Conservation (phyloP, 2,797 vertebrate genomes). For the Loris lydekkerianus region DNA sequence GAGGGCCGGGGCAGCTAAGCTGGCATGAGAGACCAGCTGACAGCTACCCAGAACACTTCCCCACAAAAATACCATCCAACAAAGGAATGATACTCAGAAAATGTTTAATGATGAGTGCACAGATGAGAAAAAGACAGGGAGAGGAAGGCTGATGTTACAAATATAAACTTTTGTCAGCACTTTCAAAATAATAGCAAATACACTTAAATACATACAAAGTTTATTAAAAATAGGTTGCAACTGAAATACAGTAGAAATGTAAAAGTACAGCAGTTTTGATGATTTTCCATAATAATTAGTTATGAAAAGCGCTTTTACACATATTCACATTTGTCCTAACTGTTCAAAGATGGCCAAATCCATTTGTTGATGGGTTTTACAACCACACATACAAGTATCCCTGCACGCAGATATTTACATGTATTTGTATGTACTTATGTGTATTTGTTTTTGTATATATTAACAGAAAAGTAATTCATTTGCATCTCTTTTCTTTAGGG, state of each 20-base stretch:
- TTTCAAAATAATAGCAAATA: slow-evolving; percentile 67
- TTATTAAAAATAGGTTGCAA: slow-evolving; percentile 93
- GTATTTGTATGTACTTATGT: slow-evolving; percentile 56
- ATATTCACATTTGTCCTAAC: slow-evolving; percentile 87
- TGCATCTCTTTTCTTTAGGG: slow-evolving; percentile 77
- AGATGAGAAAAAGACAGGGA: not conserved
- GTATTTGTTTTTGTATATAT: slow-evolving; percentile 83
- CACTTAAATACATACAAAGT: slow-evolving; percentile 91
- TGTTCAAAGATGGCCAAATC: slow-evolving; percentile 85
- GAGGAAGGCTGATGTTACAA: not conserved
- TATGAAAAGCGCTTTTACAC: slow-evolving; percentile 87
- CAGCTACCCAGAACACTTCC: not conserved
- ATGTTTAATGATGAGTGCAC: not conserved
- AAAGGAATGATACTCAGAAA: not conserved
- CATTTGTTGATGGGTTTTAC: slow-evolving; percentile 79
- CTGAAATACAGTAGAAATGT: slow-evolving; percentile 92
- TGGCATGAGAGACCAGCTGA: fast-evolving
- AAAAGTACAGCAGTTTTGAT: slow-evolving; percentile 91
- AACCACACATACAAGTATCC: not conserved
- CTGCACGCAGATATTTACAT: not conserved
- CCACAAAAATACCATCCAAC: not conserved
- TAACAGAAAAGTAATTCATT: slow-evolving; percentile 83
- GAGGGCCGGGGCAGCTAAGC: fast-evolving
- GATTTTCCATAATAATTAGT: slow-evolving; percentile 86
- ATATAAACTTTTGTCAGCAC: not conserved